phyloP scores from a whole-genome alignment of 2,797 vertebrate genomes.

The Pseudocheirus occidentalis region DNA sequence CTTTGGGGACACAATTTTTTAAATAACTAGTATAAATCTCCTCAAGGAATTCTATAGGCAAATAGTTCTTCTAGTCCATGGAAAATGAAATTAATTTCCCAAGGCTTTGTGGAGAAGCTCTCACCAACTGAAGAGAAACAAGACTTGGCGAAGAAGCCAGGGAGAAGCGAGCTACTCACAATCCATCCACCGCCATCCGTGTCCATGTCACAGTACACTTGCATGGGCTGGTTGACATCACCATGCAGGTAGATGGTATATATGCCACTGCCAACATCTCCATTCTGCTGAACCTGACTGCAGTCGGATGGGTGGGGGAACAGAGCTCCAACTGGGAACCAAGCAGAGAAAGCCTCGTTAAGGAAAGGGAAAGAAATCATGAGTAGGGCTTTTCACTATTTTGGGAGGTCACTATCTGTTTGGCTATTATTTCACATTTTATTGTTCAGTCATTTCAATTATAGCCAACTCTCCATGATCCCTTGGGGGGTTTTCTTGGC shows the following conservation, averaged over 20 bases:
- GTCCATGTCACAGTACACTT: conserved; percentile 92
- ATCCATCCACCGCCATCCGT: conserved; percentile 92
- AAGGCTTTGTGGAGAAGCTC: neutral
- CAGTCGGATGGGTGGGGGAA: conserved; percentile 90
- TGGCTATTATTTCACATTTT: neutral
- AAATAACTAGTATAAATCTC: neutral
- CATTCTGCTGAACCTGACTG: conserved; percentile 88
- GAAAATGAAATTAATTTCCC: neutral
- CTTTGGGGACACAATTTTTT: neutral
- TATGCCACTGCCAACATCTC: conserved; percentile 84
- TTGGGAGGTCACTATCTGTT: neutral
- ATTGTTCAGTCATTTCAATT: conserved; percentile 9
- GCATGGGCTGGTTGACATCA: conserved; percentile 83
- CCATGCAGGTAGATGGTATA: conserved; percentile 88
- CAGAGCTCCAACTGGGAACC: conserved; percentile 82
- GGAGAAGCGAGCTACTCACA: conserved; percentile 82
- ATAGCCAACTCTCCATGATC: neutral
- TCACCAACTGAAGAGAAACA: neutral
- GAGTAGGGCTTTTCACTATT: neutral
- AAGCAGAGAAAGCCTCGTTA: neutral
- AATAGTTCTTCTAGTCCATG: neutral
- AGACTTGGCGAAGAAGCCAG: neutral
- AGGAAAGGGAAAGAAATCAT: neutral
- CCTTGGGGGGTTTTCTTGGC: neutral
- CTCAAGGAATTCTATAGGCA: conserved; percentile 1